Evolutionary conservation across 2,797 vertebrate species (phyloP), one percentile per base, ranked within the genome.

Genomic region (Heterohyrax brucei): DNA sequence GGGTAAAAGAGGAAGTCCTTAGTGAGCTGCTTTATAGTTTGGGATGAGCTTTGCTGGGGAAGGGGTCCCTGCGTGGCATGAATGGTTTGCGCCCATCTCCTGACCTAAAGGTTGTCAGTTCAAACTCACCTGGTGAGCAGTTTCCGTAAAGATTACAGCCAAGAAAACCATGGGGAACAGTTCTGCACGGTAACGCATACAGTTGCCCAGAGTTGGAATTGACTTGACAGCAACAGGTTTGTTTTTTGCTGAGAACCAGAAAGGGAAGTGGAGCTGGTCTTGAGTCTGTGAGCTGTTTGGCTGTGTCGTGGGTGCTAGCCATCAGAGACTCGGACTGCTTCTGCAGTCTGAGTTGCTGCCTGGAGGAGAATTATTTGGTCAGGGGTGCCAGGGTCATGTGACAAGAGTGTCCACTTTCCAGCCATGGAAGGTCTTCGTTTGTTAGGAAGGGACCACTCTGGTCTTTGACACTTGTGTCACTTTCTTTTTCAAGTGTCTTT

Each of bases 11-110:
- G 18, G 50, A 53, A 75, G 18, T 89, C 72, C 44, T 39, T 44
- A 39, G 87, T 48, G 59, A 62, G 39, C 87, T 79, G 21, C 48
- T 68, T 72, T 85, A 56, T 21, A 61, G 91, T 86, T 62, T 94
- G 72, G 53, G 83, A 22, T 77, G 5, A 33, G 56, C 82, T 76
- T 95, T 84, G 68, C 68, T 62, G 56, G 56, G 44, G 39, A 64
- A 7, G 8, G 64, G 26, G 14, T 30, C 64, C 6, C 64, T 66
- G 28, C 5, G 64, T 66, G 64, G 28, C 10, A 19, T 66, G 26
- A 30, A 28, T 6, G 4, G 64, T 64, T 12, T 66, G 26, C 28
- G 4, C 5, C 14, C 22, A 64, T 24, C 22, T 64, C 3, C 7
- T 64, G 28, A 64, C 62, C 62, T 10, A 64, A 64, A 64, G 62